Conservation (phyloP, 2,113 vertebrate genomes). For the Pseudonaja textilis region DNA sequence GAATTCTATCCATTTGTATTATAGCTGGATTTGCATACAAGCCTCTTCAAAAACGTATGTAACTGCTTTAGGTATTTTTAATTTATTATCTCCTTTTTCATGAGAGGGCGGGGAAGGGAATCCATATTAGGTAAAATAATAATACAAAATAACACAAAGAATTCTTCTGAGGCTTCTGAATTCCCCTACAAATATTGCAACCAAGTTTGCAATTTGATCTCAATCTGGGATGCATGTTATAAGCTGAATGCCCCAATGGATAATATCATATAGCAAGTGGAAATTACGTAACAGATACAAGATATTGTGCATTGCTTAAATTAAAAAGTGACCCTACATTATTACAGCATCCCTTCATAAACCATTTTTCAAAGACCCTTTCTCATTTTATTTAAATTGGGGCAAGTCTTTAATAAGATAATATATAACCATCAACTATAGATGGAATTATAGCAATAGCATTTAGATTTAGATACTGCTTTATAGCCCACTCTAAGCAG, state of each 20-base stretch:
- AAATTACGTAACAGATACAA: background rate
- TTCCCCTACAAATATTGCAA: background rate
- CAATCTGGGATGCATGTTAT: background rate
- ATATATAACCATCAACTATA: background rate
- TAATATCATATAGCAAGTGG: background rate
- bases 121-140: background rate
- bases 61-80: background rate
- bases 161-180: background rate
- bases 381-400: background rate
- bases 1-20: slow-evolving; percentile 12
- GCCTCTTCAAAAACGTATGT: slow-evolving; percentile 38
- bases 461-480: too few relatives aligned
- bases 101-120: background rate
- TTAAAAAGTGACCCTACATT: background rate
- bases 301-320: background rate
- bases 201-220: background rate
- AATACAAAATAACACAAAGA: background rate
- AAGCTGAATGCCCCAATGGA: background rate
- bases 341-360: background rate
- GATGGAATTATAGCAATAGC: background rate
- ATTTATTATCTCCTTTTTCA: background rate
- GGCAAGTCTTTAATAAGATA: background rate
- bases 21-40: slow-evolving; percentile 38
- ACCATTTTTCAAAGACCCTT: background rate
- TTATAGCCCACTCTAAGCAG: too few relatives aligned